Percentiles rank a stretch among this genome's conserved stretches.
Evolutionary conservation across 2,797 vertebrate species (phyloP).

Genomic region (Sarcophilus harrisii): DNA sequence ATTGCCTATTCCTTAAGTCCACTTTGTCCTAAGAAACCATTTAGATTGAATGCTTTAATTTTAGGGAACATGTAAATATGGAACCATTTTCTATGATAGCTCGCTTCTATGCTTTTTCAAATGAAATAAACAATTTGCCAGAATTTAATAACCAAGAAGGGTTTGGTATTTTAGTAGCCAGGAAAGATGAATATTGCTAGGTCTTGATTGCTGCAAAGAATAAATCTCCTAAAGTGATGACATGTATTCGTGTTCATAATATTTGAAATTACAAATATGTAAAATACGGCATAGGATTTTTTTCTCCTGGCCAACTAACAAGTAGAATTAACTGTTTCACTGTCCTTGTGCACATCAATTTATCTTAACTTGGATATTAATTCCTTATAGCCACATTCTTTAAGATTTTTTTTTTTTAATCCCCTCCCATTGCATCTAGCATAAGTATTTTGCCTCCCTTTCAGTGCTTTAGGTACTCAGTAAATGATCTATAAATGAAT

Average conservation of each 20-base stretch:
- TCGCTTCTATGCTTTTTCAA: neutral
- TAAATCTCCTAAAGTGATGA: neutral
- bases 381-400: constrained; percentile 4
- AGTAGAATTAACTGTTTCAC: constrained; percentile 9
- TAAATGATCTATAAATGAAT: neutral
- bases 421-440: neutral
- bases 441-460: neutral
- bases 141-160: neutral
- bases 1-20: too few relatives aligned
- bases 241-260: neutral
- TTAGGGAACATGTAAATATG: neutral
- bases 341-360: neutral
- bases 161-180: neutral
- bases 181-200: neutral
- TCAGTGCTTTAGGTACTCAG: neutral
- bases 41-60: neutral
- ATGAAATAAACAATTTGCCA: neutral
- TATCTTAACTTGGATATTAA: neutral
- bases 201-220: neutral
- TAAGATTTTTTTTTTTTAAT: neutral
- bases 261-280: neutral
- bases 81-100: neutral
- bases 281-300: neutral
- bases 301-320: constrained; percentile 20
- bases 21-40: neutral